Evolutionary conservation across 1,140 invertebrate species (phyloP).

Genomic region (Popillia japonica): DNA sequence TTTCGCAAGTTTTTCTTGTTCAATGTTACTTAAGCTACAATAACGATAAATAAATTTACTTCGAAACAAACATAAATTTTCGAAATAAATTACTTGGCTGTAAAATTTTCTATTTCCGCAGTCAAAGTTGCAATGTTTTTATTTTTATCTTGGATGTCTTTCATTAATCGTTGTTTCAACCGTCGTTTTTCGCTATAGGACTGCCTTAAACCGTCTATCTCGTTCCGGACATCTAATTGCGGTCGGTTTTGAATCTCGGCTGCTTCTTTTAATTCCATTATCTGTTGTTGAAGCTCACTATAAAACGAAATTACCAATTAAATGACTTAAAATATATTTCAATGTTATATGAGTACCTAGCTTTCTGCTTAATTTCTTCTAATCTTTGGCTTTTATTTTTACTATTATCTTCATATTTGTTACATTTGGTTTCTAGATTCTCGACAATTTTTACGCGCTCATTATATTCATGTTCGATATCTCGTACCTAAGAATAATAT

Average conservation of each 20-base stretch:
- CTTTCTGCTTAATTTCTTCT: not conserved
- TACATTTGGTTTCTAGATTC: not conserved
- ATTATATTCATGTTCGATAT: not conserved
- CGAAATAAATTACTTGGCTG: not conserved
- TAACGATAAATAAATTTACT: not conserved
- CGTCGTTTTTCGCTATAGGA: not conserved
- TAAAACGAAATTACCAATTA: not conserved
- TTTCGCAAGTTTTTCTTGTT: constrained; percentile 51
- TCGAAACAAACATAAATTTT: not conserved
- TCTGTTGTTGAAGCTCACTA: constrained; percentile 32
- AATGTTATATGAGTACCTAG: not conserved
- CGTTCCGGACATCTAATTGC: not conserved
- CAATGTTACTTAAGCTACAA: constrained; percentile 51
- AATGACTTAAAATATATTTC: not conserved
- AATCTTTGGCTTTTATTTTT: constrained; percentile 15
- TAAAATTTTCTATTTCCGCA: constrained; percentile 18
- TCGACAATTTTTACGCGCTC: not conserved
- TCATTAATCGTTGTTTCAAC: not conserved
- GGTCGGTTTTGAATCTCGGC: constrained; percentile 16
- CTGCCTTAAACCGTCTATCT: constrained; percentile 5
- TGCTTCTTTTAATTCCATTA: constrained; percentile 15
- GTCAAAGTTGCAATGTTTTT: not conserved
- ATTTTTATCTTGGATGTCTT: constrained; percentile 31
- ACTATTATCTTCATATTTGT: constrained; percentile 4
- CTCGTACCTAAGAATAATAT: constrained; percentile 11